These are phyloP conservation scores for Axinella damicornis DNA, from an alignment of 37 sponge, comb jelly and placozoan species.

Conservation along the genomic window DNA sequence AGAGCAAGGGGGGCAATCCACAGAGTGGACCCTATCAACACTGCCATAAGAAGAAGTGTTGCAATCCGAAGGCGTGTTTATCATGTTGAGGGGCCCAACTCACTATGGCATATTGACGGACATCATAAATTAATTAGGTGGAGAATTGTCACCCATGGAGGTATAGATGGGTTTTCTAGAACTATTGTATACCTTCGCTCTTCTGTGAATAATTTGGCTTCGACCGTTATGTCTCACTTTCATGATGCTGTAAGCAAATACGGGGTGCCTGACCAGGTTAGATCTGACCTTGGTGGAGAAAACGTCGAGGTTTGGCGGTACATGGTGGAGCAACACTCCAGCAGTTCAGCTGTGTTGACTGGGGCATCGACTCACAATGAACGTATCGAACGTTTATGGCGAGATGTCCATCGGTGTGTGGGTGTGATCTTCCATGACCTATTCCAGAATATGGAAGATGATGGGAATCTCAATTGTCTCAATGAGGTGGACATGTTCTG, in stretches of 20 bases:
- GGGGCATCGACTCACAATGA: constrained; percentile 67
- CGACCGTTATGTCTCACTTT: constrained; percentile 44
- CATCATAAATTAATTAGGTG: constrained; percentile 40
- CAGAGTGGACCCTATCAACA: constrained; percentile 57
- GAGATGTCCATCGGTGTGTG: constrained; percentile 51
- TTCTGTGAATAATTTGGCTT: constrained; percentile 41
- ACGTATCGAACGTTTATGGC: constrained; percentile 63
- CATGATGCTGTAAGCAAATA: constrained; percentile 26
- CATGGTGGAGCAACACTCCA: not conserved
- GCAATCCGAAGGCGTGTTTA: constrained; percentile 39
- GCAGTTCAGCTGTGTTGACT: constrained; percentile 2
- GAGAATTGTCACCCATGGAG: constrained; percentile 70
- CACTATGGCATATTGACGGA: constrained; percentile 35
- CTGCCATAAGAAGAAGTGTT: constrained; percentile 29
- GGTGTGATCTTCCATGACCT: constrained; percentile 6
- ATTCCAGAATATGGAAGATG: constrained; percentile 42
- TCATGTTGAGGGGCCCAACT: constrained; percentile 50
- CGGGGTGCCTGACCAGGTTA: constrained; percentile 50
- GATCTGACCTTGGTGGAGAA: constrained; percentile 55
- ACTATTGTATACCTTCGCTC: constrained; percentile 13
- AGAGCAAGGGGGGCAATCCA: constrained; percentile 28
- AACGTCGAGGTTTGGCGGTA: constrained; percentile 44
- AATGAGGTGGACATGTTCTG: constrained; percentile 45
- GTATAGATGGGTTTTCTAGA: constrained; percentile 56
- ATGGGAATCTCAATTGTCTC: constrained; percentile 10